phyloP scores from a whole-genome alignment of 2,888 invertebrate genomes.

The Dioctria rufipes region DNA sequence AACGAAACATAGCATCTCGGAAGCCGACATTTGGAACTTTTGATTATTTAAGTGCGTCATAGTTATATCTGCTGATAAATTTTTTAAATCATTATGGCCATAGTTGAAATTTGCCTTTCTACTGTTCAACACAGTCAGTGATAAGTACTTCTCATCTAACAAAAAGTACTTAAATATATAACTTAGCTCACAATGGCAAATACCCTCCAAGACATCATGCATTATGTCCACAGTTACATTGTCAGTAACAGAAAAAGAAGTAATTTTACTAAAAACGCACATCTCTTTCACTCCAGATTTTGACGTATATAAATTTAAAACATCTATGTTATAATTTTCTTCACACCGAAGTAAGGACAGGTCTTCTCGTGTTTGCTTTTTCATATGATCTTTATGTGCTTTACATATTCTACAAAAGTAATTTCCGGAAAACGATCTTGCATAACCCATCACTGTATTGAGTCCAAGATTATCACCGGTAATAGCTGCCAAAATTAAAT shows the following conservation, averaged over 20 bases:
- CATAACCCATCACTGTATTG: too few species aligned
- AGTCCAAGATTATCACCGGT: too few species aligned
- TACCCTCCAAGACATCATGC: slow-evolving; percentile 53
- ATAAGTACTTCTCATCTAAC: slow-evolving; percentile 5
- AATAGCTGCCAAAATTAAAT: neutral
- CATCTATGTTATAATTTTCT: neutral
- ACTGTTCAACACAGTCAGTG: slow-evolving; percentile 34
- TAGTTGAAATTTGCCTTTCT: slow-evolving; percentile 49
- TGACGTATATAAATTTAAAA: neutral
- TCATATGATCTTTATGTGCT: neutral
- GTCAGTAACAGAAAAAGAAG: slow-evolving; percentile 2
- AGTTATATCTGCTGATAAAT: slow-evolving; percentile 44
- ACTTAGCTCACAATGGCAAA: slow-evolving; percentile 43
- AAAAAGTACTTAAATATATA: slow-evolving; percentile 3
- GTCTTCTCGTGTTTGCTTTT: neutral
- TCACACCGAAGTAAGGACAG: neutral
- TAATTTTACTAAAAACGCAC: neutral
- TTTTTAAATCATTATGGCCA: slow-evolving; percentile 38
- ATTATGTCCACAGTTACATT: slow-evolving; percentile 28
- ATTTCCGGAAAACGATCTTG: too few species aligned
- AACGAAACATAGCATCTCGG: slow-evolving; percentile 57
- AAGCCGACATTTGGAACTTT: slow-evolving; percentile 56
- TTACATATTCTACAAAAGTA: neutral
- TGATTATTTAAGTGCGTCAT: slow-evolving; percentile 50
- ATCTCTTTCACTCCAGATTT: neutral